Evolutionary conservation across 2,797 vertebrate genomes (phyloP).

Genomic region (Choloepus didactylus): DNA sequence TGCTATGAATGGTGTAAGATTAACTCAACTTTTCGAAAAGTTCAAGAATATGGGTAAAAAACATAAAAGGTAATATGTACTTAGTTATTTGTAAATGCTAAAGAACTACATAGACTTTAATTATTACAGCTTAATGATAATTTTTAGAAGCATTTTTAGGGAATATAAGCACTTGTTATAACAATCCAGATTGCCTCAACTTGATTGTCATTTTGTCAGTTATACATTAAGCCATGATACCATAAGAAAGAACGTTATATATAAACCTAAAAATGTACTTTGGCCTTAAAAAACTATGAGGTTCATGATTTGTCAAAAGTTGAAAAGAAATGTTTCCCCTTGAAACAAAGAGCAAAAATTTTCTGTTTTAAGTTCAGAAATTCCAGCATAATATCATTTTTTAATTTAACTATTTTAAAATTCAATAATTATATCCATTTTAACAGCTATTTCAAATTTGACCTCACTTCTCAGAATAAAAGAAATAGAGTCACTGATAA

Average conservation of each 20-base stretch:
- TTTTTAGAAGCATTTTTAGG: background rate
- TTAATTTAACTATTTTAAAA: no score
- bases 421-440: background rate
- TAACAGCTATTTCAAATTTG: background rate
- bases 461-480: background rate
- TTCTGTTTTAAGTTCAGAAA: no score
- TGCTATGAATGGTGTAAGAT: background rate
- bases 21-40: conserved; percentile 4
- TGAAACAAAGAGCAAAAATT: no score
- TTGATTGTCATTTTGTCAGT: background rate
- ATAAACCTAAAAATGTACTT: background rate
- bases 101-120: background rate
- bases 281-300: background rate
- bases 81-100: background rate
- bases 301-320: no score
- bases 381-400: no score
- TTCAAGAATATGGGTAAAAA: background rate
- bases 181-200: background rate
- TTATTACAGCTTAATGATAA: background rate
- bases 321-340: no score
- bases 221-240: background rate
- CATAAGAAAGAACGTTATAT: background rate
- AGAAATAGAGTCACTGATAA: background rate
- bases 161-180: background rate
- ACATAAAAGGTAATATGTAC: background rate